Conservation (phyloP, 2,888 invertebrate genomes). For the Dioctria linearis region DNA sequence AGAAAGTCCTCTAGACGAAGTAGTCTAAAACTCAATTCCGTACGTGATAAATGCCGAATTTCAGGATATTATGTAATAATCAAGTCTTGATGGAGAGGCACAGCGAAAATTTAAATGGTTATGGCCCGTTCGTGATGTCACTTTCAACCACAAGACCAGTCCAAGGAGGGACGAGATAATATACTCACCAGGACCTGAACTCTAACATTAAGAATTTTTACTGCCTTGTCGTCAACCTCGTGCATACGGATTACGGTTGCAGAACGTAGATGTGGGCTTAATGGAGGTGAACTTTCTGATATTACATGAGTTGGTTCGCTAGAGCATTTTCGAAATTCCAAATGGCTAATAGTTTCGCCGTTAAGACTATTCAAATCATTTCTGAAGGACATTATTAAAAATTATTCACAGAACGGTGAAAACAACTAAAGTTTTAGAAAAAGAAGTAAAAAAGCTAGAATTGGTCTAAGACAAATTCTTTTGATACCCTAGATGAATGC, state of each 20-base stretch:
- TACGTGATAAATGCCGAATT: conserved; percentile 53
- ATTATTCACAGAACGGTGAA: neutral
- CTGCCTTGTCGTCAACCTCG: conserved; percentile 14
- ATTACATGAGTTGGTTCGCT: neutral
- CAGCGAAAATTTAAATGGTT: conserved; percentile 52
- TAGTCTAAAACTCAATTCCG: conserved; percentile 26
- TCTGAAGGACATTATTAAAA: conserved; percentile 5
- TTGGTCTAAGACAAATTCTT: too few species aligned
- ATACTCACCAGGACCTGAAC: conserved; percentile 31
- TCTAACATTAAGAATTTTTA: conserved; percentile 42
- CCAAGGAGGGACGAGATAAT: neutral
- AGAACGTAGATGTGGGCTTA: conserved; percentile 18
- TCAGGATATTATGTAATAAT: conserved; percentile 52
- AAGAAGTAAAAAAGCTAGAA: too few species aligned
- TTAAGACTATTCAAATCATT: neutral
- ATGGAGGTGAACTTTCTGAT: conserved; percentile 24
- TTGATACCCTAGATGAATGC: too few species aligned
- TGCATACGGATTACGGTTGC: conserved; percentile 35
- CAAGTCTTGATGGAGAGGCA: conserved; percentile 43
- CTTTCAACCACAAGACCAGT: conserved; percentile 14
- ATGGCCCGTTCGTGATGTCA: conserved; percentile 51
- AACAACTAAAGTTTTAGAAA: neutral
- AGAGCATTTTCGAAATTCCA: conserved; percentile 11
- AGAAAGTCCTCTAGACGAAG: neutral
- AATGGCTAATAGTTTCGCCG: neutral